Evolutionary conservation across 2,113 vertebrate species (phyloP), one percentile per base, ranked within the genome.

Genomic region (Charadrius vociferus): DNA sequence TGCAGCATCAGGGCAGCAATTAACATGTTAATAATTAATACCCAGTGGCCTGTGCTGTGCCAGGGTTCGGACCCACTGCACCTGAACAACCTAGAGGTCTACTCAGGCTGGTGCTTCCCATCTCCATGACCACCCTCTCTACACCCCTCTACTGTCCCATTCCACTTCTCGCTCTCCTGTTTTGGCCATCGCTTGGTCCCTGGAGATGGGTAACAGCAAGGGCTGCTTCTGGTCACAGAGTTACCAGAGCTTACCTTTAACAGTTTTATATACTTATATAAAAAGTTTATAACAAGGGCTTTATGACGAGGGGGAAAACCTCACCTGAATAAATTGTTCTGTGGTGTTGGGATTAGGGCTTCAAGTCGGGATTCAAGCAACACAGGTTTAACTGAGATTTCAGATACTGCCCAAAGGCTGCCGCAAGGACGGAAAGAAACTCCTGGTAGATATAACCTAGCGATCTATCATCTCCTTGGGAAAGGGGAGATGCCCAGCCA

Each of bases 71-170:
- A 8, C 23, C 53, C 17, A 11, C 50, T 32, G 67, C 62, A 77
- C 24, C 23, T 56, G 34, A 92, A 49, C 63, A 72, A 82, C n/a
- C 27, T 65, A 52, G 6, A 49, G 7, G 11, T 47, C 32, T 90
- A 5, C 34, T 83, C 39, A 63, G 47, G 63, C 15, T 63, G 37
- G 61, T 50, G 47, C 34, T 56, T 89, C 19, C 65, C 18, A 55
- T 15, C 8, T 22, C 39, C 0, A 0, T 1, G 3, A 37, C 29
- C 78, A 65, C 18, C 5, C 30, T 49, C 52, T 87, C 80, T 29
- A 45, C 34, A 70, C 6, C 1, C 8, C 21, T 61, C 39, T 89
- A 37, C 55, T 55, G 20, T 77, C 29, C 63, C 32, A 47, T 1
- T 72, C 36, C 1, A 6, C 19, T 72, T 68, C 55, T 81, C 1